Conservation (phyloP, 1,140 invertebrate species). For the Drosophila ercepeae region DNA sequence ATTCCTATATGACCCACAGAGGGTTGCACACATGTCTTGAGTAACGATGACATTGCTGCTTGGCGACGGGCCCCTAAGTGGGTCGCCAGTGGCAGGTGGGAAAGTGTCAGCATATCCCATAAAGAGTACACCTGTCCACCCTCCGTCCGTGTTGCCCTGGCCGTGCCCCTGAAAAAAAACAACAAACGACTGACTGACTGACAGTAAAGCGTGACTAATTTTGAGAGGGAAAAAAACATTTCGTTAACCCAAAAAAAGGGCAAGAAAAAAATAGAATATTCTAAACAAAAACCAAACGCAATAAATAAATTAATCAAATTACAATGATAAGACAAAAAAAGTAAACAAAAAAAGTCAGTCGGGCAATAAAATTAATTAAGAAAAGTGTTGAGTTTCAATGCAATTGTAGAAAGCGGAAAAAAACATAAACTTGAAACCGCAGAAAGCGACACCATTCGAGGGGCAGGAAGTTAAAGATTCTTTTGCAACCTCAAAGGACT, state of each 20-base stretch:
- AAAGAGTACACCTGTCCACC: slow-evolving; percentile 40
- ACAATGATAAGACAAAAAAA: neutral
- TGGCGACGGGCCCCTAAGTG: neutral
- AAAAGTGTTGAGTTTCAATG: neutral
- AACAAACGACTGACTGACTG: slow-evolving; percentile 26
- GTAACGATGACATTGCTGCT: slow-evolving; percentile 36
- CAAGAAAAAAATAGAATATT: neutral
- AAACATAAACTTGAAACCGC: neutral
- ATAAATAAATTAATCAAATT: slow-evolving; percentile 16
- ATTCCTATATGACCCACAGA: no score
- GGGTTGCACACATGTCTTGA: slow-evolving; percentile 38
- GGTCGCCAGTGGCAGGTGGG: slow-evolving; percentile 24
- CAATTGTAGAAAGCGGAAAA: neutral
- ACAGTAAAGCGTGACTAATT: slow-evolving; percentile 66
- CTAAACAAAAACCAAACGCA: neutral
- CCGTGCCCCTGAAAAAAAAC: slow-evolving; percentile 13
- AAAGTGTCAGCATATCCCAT: slow-evolving; percentile 64
- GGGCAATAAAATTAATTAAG: neutral
- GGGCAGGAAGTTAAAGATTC: neutral
- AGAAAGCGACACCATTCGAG: neutral
- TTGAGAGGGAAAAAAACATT: slow-evolving; percentile 57
- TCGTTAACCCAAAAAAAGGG: slow-evolving; percentile 20
- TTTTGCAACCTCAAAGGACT: neutral
- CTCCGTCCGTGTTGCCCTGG: slow-evolving; percentile 1
- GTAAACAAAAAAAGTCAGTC: neutral